Evolutionary conservation across 1,140 invertebrate species (phyloP), one percentile per base, ranked within the genome.

Genomic region (Thalassaphorura encarpata): DNA sequence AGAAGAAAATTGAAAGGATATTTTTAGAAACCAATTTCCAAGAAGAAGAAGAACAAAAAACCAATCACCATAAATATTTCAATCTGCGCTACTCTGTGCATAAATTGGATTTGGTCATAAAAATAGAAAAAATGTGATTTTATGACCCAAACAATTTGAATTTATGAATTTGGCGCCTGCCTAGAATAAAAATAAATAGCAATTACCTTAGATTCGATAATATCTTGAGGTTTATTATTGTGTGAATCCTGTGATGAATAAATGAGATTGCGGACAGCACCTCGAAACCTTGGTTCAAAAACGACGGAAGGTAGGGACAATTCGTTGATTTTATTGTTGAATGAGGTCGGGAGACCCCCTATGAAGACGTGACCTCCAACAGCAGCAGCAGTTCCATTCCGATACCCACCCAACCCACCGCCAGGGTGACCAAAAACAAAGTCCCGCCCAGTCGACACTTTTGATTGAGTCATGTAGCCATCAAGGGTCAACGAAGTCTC

Each of bases 281-380:
- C 45, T 18, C 53, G 29, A 29, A 92, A 92, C 54, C 87, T 77
- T 0, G 89, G 89, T 72, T 95, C 89, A 68, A 92, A 92, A 52
- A 90, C 88, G 46, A 90, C 89, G 63, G 85, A 89, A 1, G 89
- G 89, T 41, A 92, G 67, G 0, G 89, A 86, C 39, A 93, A 72
- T 42, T 85, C 74, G 1, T 84, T 83, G 58, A 92, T 72, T 71
- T 89, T 89, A 62, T 81, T 83, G 67, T 86, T 86, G 69, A 90
- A 93, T 82, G 83, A 88, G 53, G 80, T 78, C 18, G 91, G 91
- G 77, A 95, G 83, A 8, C 90, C 91, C 6, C 91, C 91, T 43
- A 96, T 78, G 71, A 89, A 95, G 24, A 94, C 85, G 70, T 39
- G 28, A 13, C 28, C 48, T 27, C 19, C 19, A 21, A 75, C 61